Evolutionary conservation across 2,113 vertebrate genomes (phyloP).

Genomic region (Hippocampus mohnikei): DNA sequence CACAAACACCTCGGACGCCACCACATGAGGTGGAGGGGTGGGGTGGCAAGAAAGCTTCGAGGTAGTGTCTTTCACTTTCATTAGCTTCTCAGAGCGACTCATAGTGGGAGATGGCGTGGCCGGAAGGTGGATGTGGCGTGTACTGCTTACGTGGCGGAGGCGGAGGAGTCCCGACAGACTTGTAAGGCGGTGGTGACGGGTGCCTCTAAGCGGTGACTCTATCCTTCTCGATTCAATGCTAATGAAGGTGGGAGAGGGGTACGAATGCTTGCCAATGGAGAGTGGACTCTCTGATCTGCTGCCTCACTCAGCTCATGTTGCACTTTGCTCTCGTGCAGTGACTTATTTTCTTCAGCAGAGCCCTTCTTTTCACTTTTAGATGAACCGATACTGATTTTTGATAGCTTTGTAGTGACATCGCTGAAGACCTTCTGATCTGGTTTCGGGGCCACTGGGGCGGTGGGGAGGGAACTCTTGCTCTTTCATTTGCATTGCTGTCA

Average conservation of each 20-base stretch:
- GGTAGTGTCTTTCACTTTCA: constrained; percentile 79
- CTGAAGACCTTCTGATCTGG: constrained; percentile 55
- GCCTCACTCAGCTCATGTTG: constrained; percentile 48
- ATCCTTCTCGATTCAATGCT: constrained; percentile 82
- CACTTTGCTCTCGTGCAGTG: constrained; percentile 50
- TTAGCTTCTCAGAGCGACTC: constrained; percentile 79
- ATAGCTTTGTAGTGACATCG: constrained; percentile 57
- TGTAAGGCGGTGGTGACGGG: constrained; percentile 72
- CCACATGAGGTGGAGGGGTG: constrained; percentile 53
- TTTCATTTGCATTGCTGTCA: constrained; percentile 53
- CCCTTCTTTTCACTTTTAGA: constrained; percentile 64
- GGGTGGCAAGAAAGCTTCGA: constrained; percentile 71
- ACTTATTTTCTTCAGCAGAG: constrained; percentile 56
- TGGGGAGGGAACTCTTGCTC: constrained; percentile 30
- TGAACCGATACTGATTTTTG: constrained; percentile 65
- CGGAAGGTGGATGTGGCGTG: constrained; percentile 62
- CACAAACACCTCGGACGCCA: constrained; percentile 48
- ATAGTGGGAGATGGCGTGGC: constrained; percentile 76
- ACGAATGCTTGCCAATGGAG: constrained; percentile 74
- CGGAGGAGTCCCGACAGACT: constrained; percentile 61
- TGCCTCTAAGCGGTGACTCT: constrained; percentile 71
- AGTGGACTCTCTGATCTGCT: constrained; percentile 59
- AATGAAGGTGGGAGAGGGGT: constrained; percentile 85
- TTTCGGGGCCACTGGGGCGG: constrained; percentile 26
- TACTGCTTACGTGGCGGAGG: constrained; percentile 64